Base-by-base conservation (phyloP, 2,797 vertebrate genomes). In the Coracias cyanogaster region DNA sequence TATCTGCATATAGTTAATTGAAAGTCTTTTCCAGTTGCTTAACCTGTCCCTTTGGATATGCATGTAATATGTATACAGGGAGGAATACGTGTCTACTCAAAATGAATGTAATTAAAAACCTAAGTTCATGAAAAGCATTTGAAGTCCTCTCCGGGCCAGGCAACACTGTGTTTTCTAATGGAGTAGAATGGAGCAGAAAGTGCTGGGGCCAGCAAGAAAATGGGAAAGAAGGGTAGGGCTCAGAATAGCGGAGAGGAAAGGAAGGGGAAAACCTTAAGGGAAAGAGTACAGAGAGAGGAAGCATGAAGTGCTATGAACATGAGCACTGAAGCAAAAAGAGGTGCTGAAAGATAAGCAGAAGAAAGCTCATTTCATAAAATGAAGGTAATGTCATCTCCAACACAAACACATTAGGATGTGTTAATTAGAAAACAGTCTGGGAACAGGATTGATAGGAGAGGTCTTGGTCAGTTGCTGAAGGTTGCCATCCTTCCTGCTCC, bases 1-100 rank as follows among this genome's bases (percentile, higher is more conserved):
- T 81, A 83, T 58, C 20, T 76, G 25, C 3, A 1, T 13, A 31
- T 13, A 88, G 41, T n/a, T 82, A 79, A 84, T 57, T 88, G 55
- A 84, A 91, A 45, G 14, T 11, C 66, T 72, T 94, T 77, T 82
- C 60, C 67, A 43, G n/a, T 89, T 94, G 43, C 64, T 73, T 95
- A 73, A 49, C 60, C 21, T 35, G 18, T 55, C 77, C 55, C 48
- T 72, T 72, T 80, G 35, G 70, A 79, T 79, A 86, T 45, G 72
- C 26, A 43, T 15, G 52, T 89, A 77, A 89, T 19, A 16, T 52
- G 64, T 92, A 65, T n/a, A 57, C 14, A 61, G 24, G 64, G 57
- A 86, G 35, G 16, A 70, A 66, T 6, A 10, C 1, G 4, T 48
- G n/a, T 9, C 43, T 74, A 24, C 71, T 83, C 57, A 76, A 72